Evolutionary conservation across 2,888 invertebrate species (phyloP), one percentile per base, ranked within the genome.

Genomic region (Harmothoe impar): DNA sequence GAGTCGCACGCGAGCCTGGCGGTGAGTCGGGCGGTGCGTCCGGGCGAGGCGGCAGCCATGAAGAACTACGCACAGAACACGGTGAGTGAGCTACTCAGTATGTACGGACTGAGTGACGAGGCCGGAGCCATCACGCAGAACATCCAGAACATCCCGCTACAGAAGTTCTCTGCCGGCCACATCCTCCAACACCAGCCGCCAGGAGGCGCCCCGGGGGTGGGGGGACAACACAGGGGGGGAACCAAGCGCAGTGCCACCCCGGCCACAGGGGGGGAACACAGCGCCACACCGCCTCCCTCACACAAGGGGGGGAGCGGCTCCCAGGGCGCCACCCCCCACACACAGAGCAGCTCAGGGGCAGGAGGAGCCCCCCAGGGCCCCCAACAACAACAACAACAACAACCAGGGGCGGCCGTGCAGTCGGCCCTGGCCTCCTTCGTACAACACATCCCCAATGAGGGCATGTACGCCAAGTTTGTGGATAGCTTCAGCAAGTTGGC

Each of bases 1-100:
- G 33, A 52, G 7, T 86, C 86, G 17, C 52, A 54, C 1, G 1
- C 86, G 10, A 86, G 86, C 31, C 20, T 33, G 0, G n/a, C 5
- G 52, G 3, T 54, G 1, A 31, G 25, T 20, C 25, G 7, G 52
- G 29, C 3, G 10, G 0, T 5, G 54, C 52, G 52, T 52, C 29
- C n/a, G 25, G 35, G 5, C 20, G 96, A 97, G 35, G 97, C 97
- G 93, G 97, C 97, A 93, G 97, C 97, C 93, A 96, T 98, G 96
- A 97, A 97, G 94, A 97, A 97, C 94, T 98, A 97, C 95, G 97
- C 97, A 3, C 97, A 97, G 96, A 97, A 97, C 93, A 98, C 98
- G 17, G 97, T 98, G 97, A 97, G 97, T 93, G 97, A 98, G 94
- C 96, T 98, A 89, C 96, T 98, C 90, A 97, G 97, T 51, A 97